phyloP scores from a whole-genome alignment of 2,113 vertebrate genomes.

The Setophaga coronata region DNA sequence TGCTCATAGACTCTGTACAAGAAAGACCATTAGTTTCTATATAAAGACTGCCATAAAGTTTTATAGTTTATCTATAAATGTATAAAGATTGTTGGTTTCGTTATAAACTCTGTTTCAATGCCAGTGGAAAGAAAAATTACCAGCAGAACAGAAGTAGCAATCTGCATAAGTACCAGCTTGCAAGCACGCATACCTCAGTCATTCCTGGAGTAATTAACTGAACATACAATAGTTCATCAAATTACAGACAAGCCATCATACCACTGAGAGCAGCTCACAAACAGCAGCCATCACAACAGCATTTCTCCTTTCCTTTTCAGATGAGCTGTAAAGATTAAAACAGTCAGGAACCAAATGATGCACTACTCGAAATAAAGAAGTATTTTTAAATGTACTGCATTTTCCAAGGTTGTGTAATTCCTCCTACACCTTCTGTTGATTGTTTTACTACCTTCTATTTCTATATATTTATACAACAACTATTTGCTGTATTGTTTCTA shows the following conservation, averaged over 20 bases:
- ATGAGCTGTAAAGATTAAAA: slow-evolving; percentile 41
- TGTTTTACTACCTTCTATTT: background rate
- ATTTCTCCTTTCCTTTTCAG: background rate
- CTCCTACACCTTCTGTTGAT: background rate
- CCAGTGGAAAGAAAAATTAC: slow-evolving; percentile 73
- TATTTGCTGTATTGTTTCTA: background rate
- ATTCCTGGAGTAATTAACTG: slow-evolving; percentile 41
- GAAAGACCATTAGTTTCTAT: slow-evolving; percentile 75
- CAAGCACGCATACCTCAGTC: slow-evolving; percentile 8
- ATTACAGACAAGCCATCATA: slow-evolving; percentile 14
- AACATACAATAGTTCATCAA: slow-evolving; percentile 44
- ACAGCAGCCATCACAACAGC: background rate
- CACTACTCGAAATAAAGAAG: background rate
- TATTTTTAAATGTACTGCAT: background rate
- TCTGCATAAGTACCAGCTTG: slow-evolving; percentile 29
- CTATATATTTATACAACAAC: background rate
- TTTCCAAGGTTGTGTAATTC: background rate
- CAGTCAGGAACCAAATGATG: slow-evolving; percentile 2
- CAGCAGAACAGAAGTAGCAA: slow-evolving; percentile 54
- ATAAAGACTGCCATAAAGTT: slow-evolving; percentile 75
- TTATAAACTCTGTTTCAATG: slow-evolving; percentile 63
- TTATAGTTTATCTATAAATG: slow-evolving; percentile 77
- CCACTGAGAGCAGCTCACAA: background rate
- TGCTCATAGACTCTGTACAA: slow-evolving; percentile 58
- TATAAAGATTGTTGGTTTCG: slow-evolving; percentile 72